Conservation (phyloP, 2,797 vertebrate species). For the Steatocranus sp. region DNA sequence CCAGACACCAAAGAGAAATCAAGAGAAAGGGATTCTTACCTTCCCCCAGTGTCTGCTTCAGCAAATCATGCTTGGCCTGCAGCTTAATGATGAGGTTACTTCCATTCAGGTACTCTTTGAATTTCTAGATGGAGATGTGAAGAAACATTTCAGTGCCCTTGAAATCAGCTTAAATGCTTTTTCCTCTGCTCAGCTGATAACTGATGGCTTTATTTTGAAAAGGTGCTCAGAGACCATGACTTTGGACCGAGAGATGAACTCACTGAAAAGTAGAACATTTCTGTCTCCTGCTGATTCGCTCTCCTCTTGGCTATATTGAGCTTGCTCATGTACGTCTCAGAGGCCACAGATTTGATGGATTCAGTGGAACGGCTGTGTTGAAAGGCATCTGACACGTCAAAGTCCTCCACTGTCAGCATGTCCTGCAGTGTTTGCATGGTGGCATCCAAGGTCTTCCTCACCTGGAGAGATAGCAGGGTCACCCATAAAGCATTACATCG, state of each 20-base stretch:
- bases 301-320: conserved; percentile 92
- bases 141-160: conserved; percentile 2
- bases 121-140: conserved; percentile 81
- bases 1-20: conserved; percentile 1
- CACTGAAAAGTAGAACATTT: conserved; percentile 97
- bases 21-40: conserved; percentile 75
- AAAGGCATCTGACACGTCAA: conserved; percentile 97
- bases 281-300: conserved; percentile 96
- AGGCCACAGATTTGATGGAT: conserved; percentile 92
- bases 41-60: conserved; percentile 97
- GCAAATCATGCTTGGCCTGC: conserved; percentile 96
- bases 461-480: conserved; percentile 67
- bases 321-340: conserved; percentile 98
- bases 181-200: background rate
- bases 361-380: conserved; percentile 98
- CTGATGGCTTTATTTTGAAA: conserved; percentile 8
- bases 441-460: conserved; percentile 96
- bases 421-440: conserved; percentile 99
- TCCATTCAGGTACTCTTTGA: conserved; percentile 98
- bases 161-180: conserved; percentile 21
- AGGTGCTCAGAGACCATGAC: background rate
- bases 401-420: conserved; percentile 98
- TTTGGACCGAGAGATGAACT: conserved; percentile 42
- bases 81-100: conserved; percentile 99
- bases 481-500: conserved; percentile 8